Conservation (phyloP, 2,113 vertebrate genomes). For the Columbina picui region DNA sequence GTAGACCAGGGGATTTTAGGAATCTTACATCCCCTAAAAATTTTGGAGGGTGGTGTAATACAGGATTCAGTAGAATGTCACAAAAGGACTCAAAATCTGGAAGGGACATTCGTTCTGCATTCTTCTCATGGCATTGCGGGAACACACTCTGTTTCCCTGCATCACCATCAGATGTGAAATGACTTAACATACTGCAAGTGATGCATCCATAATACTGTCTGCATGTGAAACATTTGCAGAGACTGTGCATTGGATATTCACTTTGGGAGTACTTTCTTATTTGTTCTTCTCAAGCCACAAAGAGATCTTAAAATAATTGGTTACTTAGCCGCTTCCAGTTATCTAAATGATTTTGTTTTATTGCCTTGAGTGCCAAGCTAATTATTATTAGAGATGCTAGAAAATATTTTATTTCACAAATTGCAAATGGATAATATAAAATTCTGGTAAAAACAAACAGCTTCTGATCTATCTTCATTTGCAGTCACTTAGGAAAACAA, state of each 20-base stretch:
- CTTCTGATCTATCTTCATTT: slow-evolving; percentile 46
- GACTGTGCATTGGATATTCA: neutral
- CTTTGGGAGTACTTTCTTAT: neutral
- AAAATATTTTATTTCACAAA: slow-evolving; percentile 56
- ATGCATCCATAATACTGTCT: neutral
- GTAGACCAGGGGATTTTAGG: neutral
- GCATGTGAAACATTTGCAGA: slow-evolving; percentile 29
- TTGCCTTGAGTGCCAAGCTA: slow-evolving; percentile 20
- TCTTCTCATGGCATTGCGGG: neutral
- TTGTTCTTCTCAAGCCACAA: slow-evolving; percentile 18
- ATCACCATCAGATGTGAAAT: neutral
- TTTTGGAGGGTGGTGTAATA: neutral
- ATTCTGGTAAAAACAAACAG: slow-evolving; percentile 51
- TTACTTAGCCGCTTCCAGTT: slow-evolving; percentile 33
- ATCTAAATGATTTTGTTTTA: slow-evolving; percentile 57
- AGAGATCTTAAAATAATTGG: slow-evolving; percentile 32
- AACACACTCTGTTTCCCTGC: neutral
- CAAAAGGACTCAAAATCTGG: neutral
- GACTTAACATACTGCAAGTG: neutral
- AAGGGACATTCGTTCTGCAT: neutral
- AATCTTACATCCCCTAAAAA: neutral
- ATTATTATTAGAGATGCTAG: slow-evolving; percentile 55
- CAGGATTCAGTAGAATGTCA: neutral
- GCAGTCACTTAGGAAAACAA: neutral
- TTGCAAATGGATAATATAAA: slow-evolving; percentile 33